Percentiles rank a stretch among this genome's conserved stretches.
Evolutionary conservation across 2,797 vertebrate species (phyloP).

Genomic region (Bucorvus abyssinicus): DNA sequence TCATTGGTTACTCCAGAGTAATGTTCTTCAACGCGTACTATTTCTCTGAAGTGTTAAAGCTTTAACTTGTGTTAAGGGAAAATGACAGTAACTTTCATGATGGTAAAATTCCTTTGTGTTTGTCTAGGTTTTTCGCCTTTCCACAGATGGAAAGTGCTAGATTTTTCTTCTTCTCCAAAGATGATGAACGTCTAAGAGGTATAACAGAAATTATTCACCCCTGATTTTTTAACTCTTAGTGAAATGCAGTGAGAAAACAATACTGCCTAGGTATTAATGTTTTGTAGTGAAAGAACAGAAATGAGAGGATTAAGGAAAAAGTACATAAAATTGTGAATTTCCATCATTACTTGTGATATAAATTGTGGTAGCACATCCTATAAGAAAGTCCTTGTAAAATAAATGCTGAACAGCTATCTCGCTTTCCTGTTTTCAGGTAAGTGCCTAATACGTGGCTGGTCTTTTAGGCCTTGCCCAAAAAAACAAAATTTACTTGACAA

Average conservation of each 20-base stretch:
- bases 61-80: not conserved
- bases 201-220: not conserved
- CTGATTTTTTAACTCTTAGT: not conserved
- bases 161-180: slow-evolving; percentile 86
- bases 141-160: slow-evolving; percentile 48
- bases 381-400: not conserved
- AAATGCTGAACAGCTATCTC: not conserved
- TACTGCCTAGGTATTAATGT: not conserved
- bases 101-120: not conserved
- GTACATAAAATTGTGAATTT: not conserved
- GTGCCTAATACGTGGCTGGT: not conserved
- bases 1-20: accelerated
- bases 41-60: not conserved
- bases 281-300: not conserved
- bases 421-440: not conserved
- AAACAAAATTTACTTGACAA: not conserved
- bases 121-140: slow-evolving; percentile 69
- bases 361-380: not conserved
- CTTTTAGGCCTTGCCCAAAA: not conserved
- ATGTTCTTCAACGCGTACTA: not conserved
- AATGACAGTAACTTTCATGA: not conserved
- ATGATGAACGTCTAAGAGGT: slow-evolving; percentile 86
- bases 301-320: not conserved
- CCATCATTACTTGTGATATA: not conserved
- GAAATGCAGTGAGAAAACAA: not conserved